A percentile compares a stretch with the other conserved stretches of the same genome.
These are phyloP conservation scores for Tetranychus urticae DNA, from an alignment of 1,140 invertebrate species.

Conservation along the genomic window DNA sequence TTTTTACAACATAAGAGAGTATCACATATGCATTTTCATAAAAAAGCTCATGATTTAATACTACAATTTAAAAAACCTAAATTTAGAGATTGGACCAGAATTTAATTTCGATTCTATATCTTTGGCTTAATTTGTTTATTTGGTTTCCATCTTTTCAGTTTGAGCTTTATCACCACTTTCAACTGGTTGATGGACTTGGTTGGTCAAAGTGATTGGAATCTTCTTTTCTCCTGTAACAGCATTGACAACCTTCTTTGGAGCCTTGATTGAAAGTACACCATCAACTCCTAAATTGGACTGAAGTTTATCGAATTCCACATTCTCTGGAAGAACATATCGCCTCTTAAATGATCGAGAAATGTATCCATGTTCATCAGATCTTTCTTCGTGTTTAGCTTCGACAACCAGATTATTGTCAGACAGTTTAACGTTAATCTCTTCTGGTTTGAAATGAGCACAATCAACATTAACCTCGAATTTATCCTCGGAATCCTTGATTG, in stretches of 20 bases:
- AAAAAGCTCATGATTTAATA: too few relatives aligned
- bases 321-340: constrained; percentile 33
- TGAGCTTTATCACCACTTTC: too few relatives aligned
- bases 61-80: too few relatives aligned
- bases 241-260: constrained; percentile 23
- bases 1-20: too few relatives aligned
- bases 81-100: too few relatives aligned
- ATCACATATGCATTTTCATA: too few relatives aligned
- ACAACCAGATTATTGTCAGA: constrained; percentile 17
- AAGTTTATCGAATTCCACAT: constrained; percentile 32
- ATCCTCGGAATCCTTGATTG: too few relatives aligned
- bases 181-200: background rate
- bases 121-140: too few relatives aligned
- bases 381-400: constrained; percentile 17
- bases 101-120: too few relatives aligned
- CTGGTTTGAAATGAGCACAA: constrained; percentile 17
- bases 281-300: constrained; percentile 43
- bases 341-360: constrained; percentile 49
- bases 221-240: too few relatives aligned
- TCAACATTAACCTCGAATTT: constrained; percentile 16
- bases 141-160: too few relatives aligned
- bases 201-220: too few relatives aligned
- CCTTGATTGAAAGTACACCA: constrained; percentile 41
- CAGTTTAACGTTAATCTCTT: constrained; percentile 17
- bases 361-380: constrained; percentile 30